Base-by-base conservation (phyloP, 2,888 invertebrate species). In the Shargacucullia verbasci region DNA sequence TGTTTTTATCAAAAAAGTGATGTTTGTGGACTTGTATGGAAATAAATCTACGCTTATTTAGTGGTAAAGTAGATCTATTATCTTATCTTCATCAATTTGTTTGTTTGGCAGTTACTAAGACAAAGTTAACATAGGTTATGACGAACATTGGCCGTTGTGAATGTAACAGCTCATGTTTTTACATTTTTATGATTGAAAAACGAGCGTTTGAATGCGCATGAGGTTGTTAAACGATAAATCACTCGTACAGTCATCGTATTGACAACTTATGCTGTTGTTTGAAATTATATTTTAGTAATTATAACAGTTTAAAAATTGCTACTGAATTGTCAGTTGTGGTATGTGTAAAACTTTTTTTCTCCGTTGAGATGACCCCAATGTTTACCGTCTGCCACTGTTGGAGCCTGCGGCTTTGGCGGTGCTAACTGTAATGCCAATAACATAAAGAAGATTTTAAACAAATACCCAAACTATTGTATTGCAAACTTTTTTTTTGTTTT, bases 1-100 rank as follows among this genome's bases (percentile, higher is more conserved):
- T 93, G 93, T 94, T 93, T 94, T 94, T 93, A 94, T 91, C 92
- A 86, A 90, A 91, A 91, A 88, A 89, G 87, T 90, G 87, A 88
- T 91, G 90, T 87, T 90, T 90, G 85, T 87, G 86, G 82, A 83
- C 78, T 87, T 88, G 80, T 87, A 84, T 89, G 82, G 84, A 83
- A 81, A 79, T 85, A 87, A 88, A 89, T 87, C 84, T 83, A 82
- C 83, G 76, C 79, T 76, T 87, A 84, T 88, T 85, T 87, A 85
- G 88, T 92, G 93, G 93, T 94, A 93, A 91, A 83, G 83, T 86
- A 82, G 64, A 79, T 80, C 67, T 73, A 56, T 80, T 91, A 92
- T 92, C 91, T 92, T 87, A 88, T 88, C 86, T 82, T 69, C 68
- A 82, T 76, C 76, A 74, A 73, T 80, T 75, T 79, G 78, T 82